phyloP scores from a whole-genome alignment of 2,888 invertebrate species.

The Cryptus viduatorius region DNA sequence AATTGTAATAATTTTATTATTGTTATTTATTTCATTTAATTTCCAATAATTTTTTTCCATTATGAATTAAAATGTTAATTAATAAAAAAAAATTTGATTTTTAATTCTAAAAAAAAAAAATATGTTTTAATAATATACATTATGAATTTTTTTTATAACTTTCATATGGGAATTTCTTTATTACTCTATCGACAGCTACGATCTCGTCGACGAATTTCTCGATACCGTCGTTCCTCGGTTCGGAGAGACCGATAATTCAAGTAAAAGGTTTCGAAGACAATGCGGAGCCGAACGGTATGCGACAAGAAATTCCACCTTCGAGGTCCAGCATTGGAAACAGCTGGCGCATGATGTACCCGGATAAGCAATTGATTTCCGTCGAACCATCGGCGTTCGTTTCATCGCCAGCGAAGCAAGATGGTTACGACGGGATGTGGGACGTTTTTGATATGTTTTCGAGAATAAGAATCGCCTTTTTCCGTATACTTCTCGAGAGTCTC shows the following conservation, averaged over 20 bases:
- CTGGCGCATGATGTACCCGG: slow-evolving; percentile 60
- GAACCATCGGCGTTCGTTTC: neutral
- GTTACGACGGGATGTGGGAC: slow-evolving; percentile 72
- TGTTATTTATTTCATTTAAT: no score
- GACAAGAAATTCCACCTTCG: slow-evolving; percentile 39
- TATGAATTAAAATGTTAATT: no score
- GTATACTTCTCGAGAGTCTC: slow-evolving; percentile 74
- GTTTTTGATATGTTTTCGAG: slow-evolving; percentile 76
- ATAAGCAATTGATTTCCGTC: slow-evolving; percentile 47
- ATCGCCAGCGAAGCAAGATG: slow-evolving; percentile 30
- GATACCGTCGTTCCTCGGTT: slow-evolving; percentile 63
- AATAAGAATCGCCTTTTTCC: slow-evolving; percentile 75
- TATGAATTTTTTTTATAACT: no score
- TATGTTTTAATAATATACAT: no score
- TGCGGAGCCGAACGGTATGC: slow-evolving; percentile 49
- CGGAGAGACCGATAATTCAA: slow-evolving; percentile 35
- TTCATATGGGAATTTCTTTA: neutral
- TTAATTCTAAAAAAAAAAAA: no score
- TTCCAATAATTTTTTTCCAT: no score
- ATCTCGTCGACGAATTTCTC: slow-evolving; percentile 72
- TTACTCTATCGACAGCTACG: slow-evolving; percentile 45
- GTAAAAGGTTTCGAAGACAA: slow-evolving; percentile 55
- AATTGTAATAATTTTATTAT: no score
- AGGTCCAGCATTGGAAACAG: slow-evolving; percentile 49
- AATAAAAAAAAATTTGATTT: no score